These are phyloP conservation scores for Gephyroberyx darwinii DNA, from an alignment of 2,797 vertebrate genomes.

Conservation along the genomic window DNA sequence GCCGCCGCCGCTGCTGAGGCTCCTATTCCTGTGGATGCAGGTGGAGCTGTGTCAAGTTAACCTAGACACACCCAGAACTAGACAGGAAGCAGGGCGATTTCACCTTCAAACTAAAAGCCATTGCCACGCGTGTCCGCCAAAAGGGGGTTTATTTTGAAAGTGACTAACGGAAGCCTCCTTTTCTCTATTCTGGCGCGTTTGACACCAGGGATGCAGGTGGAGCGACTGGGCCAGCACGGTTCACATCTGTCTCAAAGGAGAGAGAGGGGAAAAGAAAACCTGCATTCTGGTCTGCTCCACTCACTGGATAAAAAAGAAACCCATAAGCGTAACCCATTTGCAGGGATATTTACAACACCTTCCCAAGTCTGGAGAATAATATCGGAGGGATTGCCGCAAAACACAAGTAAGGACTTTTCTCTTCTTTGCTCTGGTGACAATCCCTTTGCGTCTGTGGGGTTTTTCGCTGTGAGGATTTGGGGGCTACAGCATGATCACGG, in stretches of 20 bases:
- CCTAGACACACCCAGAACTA: background rate
- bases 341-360: slow-evolving; percentile 70
- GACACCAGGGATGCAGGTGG: slow-evolving; percentile 78
- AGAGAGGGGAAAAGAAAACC: slow-evolving; percentile 61
- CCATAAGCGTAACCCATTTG: slow-evolving; percentile 30
- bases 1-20: slow-evolving; percentile 48
- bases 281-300: slow-evolving; percentile 54
- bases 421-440: slow-evolving; percentile 53
- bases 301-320: slow-evolving; percentile 70
- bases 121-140: no score
- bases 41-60: slow-evolving; percentile 62
- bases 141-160: slow-evolving; percentile 59
- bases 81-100: background rate
- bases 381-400: slow-evolving; percentile 65
- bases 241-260: slow-evolving; percentile 80
- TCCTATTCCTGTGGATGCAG: slow-evolving; percentile 64
- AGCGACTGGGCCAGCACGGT: slow-evolving; percentile 75
- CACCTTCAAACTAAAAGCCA: slow-evolving; percentile 62
- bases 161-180: background rate
- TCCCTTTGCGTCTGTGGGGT: slow-evolving; percentile 24
- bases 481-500: no score
- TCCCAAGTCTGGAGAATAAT: slow-evolving; percentile 65
- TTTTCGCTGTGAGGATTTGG: slow-evolving; percentile 22
- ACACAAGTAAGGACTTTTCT: slow-evolving; percentile 80
- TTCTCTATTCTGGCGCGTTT: slow-evolving; percentile 6